Evolutionary conservation across 2,888 invertebrate genomes (phyloP).

Genomic region (Dryobota labecula): DNA sequence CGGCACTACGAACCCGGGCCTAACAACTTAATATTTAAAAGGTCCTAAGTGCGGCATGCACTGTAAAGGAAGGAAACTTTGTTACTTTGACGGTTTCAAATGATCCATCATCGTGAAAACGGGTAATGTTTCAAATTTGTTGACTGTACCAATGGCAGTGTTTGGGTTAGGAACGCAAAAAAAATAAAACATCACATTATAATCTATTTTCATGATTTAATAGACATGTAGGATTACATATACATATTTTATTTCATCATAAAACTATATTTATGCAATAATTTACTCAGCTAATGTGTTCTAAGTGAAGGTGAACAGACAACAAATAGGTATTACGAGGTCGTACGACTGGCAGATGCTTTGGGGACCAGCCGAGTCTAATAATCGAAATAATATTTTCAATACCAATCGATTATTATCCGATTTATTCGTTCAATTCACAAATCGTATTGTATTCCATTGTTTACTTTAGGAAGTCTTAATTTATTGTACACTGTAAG

Average conservation of each 20-base stretch:
- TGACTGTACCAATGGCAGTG: not conserved
- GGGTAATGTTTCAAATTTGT: too few relatives aligned
- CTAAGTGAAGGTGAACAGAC: slow-evolving; percentile 88
- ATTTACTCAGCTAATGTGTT: slow-evolving; percentile 88
- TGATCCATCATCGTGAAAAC: too few relatives aligned
- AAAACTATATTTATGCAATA: slow-evolving; percentile 89
- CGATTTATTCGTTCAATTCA: slow-evolving; percentile 3
- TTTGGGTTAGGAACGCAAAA: not conserved
- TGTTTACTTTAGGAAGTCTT: slow-evolving; percentile 3
- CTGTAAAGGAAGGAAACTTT: too few relatives aligned
- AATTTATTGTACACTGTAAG: slow-evolving; percentile 34
- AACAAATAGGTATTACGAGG: slow-evolving; percentile 75
- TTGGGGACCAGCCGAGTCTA: slow-evolving; percentile 39
- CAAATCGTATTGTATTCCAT: slow-evolving; percentile 21
- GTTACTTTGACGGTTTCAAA: too few relatives aligned
- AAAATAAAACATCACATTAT: slow-evolving; percentile 77
- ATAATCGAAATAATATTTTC: slow-evolving; percentile 9
- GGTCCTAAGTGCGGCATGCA: too few relatives aligned
- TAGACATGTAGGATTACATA: slow-evolving; percentile 91
- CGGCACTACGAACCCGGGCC: too few relatives aligned
- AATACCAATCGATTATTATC: slow-evolving; percentile 4
- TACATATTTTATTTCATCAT: slow-evolving; percentile 90
- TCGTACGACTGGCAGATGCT: slow-evolving; percentile 39
- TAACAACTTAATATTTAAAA: too few relatives aligned
- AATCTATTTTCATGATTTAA: slow-evolving; percentile 90